Percentiles rank a stretch among this genome's conserved stretches.
phyloP scores from a whole-genome alignment of 1,140 invertebrate genomes.

The Glossosoma conforme region DNA sequence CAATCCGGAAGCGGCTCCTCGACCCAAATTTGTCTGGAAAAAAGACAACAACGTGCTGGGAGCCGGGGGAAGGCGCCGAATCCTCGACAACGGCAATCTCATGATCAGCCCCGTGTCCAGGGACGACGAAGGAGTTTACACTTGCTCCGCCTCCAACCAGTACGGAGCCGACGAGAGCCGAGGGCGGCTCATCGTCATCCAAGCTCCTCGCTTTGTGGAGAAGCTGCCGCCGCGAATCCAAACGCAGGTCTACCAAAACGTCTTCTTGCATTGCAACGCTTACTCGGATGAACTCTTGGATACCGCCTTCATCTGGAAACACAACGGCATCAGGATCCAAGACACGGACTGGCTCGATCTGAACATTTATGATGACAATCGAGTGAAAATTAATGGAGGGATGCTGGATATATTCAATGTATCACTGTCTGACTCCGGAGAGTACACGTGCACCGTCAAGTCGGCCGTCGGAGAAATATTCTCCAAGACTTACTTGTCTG shows the following conservation, averaged over 20 bases:
- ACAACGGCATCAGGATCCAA: slow-evolving; percentile 76
- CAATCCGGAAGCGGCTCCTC: slow-evolving; percentile 90
- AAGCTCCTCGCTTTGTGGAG: slow-evolving; percentile 67
- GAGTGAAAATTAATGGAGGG: slow-evolving; percentile 61
- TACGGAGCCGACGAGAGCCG: slow-evolving; percentile 75
- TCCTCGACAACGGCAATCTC: slow-evolving; percentile 78
- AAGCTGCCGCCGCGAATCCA: slow-evolving; percentile 59
- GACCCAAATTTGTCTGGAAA: slow-evolving; percentile 84
- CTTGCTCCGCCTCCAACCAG: slow-evolving; percentile 81
- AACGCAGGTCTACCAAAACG: slow-evolving; percentile 62
- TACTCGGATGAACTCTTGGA: slow-evolving; percentile 77
- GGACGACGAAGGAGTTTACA: slow-evolving; percentile 85
- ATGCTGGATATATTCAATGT: slow-evolving; percentile 75
- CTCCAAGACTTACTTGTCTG: slow-evolving; percentile 63
- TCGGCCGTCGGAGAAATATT: slow-evolving; percentile 79
- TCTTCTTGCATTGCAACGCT: slow-evolving; percentile 76
- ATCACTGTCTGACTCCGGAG: slow-evolving; percentile 78
- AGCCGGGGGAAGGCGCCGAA: slow-evolving; percentile 69
- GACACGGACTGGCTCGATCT: slow-evolving; percentile 49
- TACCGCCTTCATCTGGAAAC: slow-evolving; percentile 84
- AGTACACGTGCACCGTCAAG: slow-evolving; percentile 84
- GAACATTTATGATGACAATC: slow-evolving; percentile 36
- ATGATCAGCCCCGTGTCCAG: slow-evolving; percentile 81
- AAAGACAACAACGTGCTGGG: slow-evolving; percentile 82
- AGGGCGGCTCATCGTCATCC: slow-evolving; percentile 79